Conservation (phyloP, 2,113 vertebrate genomes). For the Archocentrus centrarchus region DNA sequence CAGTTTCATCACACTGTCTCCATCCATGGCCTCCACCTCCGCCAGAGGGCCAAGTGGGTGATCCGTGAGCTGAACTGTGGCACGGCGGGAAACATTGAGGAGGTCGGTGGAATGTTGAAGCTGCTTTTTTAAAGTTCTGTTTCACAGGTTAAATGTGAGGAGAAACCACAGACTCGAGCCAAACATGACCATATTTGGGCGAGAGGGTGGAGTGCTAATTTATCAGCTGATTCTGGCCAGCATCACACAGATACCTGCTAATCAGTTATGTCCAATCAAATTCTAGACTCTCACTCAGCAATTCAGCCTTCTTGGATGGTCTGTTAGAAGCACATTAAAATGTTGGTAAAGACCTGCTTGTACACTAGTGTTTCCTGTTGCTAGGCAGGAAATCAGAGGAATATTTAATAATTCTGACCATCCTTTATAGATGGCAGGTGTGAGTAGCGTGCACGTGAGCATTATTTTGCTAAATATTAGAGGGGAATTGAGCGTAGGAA, state of each 20-base stretch:
- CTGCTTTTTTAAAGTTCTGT: background rate
- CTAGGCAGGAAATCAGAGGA: too few relatives aligned
- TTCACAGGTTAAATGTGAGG: background rate
- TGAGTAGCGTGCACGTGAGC: background rate
- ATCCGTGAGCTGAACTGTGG: conserved; percentile 82
- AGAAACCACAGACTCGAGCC: background rate
- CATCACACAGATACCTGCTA: background rate
- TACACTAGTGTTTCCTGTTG: background rate
- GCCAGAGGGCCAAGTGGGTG: conserved; percentile 89
- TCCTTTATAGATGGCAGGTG: background rate
- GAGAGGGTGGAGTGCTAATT: background rate
- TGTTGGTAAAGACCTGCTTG: too few relatives aligned
- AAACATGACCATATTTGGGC: background rate
- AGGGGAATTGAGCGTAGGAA: background rate
- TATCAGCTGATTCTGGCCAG: background rate
- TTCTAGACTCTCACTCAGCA: background rate
- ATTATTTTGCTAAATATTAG: background rate
- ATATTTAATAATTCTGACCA: background rate
- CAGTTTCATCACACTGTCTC: conserved; percentile 80
- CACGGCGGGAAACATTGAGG: conserved; percentile 80
- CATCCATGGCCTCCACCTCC: conserved; percentile 82
- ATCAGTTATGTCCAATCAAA: background rate
- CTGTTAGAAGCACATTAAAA: too few relatives aligned
- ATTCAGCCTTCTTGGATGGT: background rate
- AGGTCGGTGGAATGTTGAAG: conserved; percentile 56